Evolutionary conservation across 2,888 invertebrate genomes (phyloP).

Genomic region (Lepetodrilus schrolli): DNA sequence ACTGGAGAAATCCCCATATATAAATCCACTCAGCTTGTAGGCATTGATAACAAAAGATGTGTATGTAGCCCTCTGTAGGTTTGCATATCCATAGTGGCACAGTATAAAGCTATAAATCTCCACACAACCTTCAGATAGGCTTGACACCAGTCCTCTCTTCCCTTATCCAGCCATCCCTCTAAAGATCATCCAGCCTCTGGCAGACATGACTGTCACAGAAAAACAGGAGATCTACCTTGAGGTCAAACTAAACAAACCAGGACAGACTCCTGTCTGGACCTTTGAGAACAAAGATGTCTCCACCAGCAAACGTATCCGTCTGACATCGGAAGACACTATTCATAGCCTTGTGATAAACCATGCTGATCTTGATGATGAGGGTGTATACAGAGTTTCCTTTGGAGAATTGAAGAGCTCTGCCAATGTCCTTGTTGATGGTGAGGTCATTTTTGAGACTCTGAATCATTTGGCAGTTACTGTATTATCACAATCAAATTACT

Average conservation of each 20-base stretch:
- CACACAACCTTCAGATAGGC: neutral
- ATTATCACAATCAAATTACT: too few species aligned
- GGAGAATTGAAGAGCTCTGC: constrained; percentile 61
- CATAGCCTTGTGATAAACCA: constrained; percentile 60
- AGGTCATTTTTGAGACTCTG: constrained; percentile 1
- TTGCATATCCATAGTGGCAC: too few species aligned
- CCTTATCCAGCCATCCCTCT: constrained; percentile 50
- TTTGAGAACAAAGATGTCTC: constrained; percentile 84
- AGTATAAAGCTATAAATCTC: too few species aligned
- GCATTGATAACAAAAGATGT: too few species aligned
- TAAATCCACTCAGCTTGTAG: too few species aligned
- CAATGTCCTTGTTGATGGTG: constrained; percentile 65
- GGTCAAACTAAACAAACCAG: constrained; percentile 87
- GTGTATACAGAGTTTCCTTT: constrained; percentile 60
- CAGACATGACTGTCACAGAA: constrained; percentile 53
- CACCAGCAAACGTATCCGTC: constrained; percentile 84
- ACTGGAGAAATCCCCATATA: too few species aligned
- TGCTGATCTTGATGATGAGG: constrained; percentile 61
- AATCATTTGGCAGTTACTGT: too few species aligned
- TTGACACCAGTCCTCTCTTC: neutral
- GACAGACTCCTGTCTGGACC: constrained; percentile 92
- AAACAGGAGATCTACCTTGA: constrained; percentile 76
- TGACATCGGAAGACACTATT: constrained; percentile 83
- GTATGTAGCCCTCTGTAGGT: too few species aligned
- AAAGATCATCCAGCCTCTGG: constrained; percentile 55